Conservation (phyloP, 1,140 invertebrate genomes). For the Hermatobates lingyangjiaoensis region DNA sequence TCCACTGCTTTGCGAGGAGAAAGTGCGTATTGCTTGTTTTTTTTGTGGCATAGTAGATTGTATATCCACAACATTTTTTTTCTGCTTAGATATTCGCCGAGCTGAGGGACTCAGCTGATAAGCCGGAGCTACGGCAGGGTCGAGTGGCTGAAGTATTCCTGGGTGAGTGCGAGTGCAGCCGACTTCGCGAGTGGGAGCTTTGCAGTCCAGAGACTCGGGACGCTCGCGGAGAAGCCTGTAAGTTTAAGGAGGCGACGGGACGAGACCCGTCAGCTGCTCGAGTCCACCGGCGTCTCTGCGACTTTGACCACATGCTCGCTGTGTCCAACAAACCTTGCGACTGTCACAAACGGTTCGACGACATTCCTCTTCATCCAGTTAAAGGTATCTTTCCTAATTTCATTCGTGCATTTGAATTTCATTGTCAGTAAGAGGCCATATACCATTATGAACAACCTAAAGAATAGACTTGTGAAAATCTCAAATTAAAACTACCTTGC, state of each 20-base stretch:
- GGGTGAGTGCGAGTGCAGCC: background rate
- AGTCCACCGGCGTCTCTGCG: background rate
- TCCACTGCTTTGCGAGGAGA: too few species aligned
- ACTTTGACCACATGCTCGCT: background rate
- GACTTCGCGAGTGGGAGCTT: background rate
- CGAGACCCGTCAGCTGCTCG: background rate
- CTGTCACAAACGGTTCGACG: background rate
- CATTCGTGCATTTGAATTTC: too few species aligned
- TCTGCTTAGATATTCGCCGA: background rate
- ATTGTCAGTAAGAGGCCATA: too few species aligned
- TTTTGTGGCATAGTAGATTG: too few species aligned
- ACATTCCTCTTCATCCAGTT: background rate
- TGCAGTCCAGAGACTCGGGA: background rate
- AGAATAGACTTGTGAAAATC: too few species aligned
- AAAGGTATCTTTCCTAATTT: too few species aligned
- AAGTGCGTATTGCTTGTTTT: too few species aligned
- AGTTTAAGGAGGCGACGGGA: constrained; percentile 2
- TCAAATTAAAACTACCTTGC: too few species aligned
- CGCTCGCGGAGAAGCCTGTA: background rate
- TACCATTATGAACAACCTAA: too few species aligned
- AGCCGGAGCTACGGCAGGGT: background rate
- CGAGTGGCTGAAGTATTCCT: background rate
- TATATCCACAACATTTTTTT: too few species aligned
- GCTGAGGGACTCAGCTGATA: background rate
- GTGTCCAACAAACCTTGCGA: background rate